Evolutionary conservation across 2,113 vertebrate species (phyloP), one percentile per base, ranked within the genome.

Genomic region (Corythoichthys haematopterus): DNA sequence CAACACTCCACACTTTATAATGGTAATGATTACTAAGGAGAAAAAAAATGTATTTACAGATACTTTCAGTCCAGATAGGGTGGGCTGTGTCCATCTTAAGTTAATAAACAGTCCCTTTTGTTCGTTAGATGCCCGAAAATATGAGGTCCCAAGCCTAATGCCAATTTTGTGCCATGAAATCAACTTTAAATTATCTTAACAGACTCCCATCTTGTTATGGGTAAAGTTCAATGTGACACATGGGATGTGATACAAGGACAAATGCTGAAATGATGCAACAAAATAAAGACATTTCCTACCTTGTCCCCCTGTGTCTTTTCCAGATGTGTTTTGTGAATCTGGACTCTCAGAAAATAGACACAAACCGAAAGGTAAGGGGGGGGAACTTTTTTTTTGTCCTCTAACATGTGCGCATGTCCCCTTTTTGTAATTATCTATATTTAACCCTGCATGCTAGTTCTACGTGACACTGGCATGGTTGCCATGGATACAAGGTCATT

Each of bases 261-360:
- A 53, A 59, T 61, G 16, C 4, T 20, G 16, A 43, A 43, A 61
- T 40, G 6, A 10, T 20, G 16, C 6, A 16, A 40, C 10, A 60
- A 60, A 3, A 40, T 36, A 15, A 33, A 37, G 3, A 2, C 0
- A 61, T 61, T 12, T 43, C 43, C 46, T 33, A 33, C 0, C 53
- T 8, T 70, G 36, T 68, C 13, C 74, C 0, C 64, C 0, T 72
- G 64, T 78, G 55, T 76, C 12, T 80, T 20, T 56, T 11, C 71
- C 86, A 99, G 97, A 92, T 99, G 74, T 98, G 94, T 87, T 99
- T 98, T 84, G 94, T 98, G 74, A 98, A 94, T 80, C 83, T 97
- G 80, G 94, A 95, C 76, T 90, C 89, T 60, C 88, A 84, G 73
- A 92, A 91, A 75, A 85, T 87, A 57, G 91, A 94, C 85, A 94